Percentiles rank a stretch among this genome's conserved stretches.
Evolutionary conservation across 1,140 invertebrate genomes (phyloP).

Genomic region (Drosophila sproati): DNA sequence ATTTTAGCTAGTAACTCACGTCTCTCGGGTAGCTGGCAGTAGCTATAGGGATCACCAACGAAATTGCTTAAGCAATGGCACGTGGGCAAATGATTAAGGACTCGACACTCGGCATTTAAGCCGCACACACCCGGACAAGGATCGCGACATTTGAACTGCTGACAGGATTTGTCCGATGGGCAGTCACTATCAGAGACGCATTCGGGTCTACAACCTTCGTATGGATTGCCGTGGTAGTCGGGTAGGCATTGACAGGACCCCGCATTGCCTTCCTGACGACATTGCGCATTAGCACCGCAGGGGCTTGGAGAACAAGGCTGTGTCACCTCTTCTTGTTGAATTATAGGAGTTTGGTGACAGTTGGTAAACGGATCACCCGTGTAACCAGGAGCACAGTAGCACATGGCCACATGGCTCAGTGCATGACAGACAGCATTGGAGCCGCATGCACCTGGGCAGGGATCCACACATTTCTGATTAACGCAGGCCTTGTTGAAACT

Average conservation of each 20-base stretch:
- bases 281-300: constrained; percentile 90
- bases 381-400: constrained; percentile 85
- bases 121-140: constrained; percentile 92
- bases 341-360: constrained; percentile 86
- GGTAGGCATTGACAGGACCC: constrained; percentile 90
- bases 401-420: constrained; percentile 82
- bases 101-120: constrained; percentile 88
- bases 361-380: constrained; percentile 86
- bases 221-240: constrained; percentile 90
- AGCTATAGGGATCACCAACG: constrained; percentile 90
- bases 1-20: constrained; percentile 84
- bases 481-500: constrained; percentile 84
- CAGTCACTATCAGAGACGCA: constrained; percentile 91
- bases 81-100: constrained; percentile 89
- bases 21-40: constrained; percentile 84
- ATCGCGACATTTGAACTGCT: constrained; percentile 91
- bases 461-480: constrained; percentile 90
- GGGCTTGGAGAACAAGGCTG: constrained; percentile 86
- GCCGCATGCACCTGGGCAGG: constrained; percentile 89
- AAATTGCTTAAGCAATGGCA: constrained; percentile 89
- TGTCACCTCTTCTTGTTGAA: constrained; percentile 57
- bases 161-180: constrained; percentile 88
- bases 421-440: constrained; percentile 69
- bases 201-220: constrained; percentile 89
- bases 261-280: constrained; percentile 88